Conservation (phyloP, 2,888 invertebrate species). For the Erebia epiphron region DNA sequence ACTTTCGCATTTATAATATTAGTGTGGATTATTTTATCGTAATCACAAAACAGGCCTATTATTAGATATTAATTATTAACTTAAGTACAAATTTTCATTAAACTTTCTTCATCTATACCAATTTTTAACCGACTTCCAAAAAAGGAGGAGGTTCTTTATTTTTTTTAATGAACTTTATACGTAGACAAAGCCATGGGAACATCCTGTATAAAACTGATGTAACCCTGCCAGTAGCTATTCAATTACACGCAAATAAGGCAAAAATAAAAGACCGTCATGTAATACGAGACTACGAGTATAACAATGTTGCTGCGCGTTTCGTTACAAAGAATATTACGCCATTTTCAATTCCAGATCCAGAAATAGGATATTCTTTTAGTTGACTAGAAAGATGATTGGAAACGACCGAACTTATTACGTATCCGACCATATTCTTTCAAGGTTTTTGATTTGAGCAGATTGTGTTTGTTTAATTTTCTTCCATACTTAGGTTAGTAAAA, state of each 20-base stretch:
- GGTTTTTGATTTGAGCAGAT: no score
- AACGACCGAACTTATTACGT: neutral
- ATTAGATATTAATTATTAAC: no score
- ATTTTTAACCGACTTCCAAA: no score
- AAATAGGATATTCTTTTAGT: constrained; percentile 12
- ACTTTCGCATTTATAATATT: no score
- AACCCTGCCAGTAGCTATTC: constrained; percentile 8
- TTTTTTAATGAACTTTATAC: neutral
- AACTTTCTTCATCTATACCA: neutral
- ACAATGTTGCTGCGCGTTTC: constrained; percentile 15
- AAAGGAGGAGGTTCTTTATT: no score
- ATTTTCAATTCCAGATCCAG: constrained; percentile 17
- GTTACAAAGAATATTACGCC: constrained; percentile 12
- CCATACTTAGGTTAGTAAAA: no score
- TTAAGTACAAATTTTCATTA: no score
- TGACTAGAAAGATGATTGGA: constrained; percentile 1
- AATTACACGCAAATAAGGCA: constrained; percentile 14
- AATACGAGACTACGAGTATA: constrained; percentile 4
- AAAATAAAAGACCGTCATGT: constrained; percentile 10
- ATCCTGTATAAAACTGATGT: neutral
- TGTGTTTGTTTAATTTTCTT: no score
- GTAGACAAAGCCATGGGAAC: constrained; percentile 5
- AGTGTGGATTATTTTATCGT: no score
- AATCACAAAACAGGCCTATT: no score
- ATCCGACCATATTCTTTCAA: no score